These are phyloP conservation scores for Hypomecis punctinalis DNA, from an alignment of 2,888 invertebrate species.

Conservation along the genomic window DNA sequence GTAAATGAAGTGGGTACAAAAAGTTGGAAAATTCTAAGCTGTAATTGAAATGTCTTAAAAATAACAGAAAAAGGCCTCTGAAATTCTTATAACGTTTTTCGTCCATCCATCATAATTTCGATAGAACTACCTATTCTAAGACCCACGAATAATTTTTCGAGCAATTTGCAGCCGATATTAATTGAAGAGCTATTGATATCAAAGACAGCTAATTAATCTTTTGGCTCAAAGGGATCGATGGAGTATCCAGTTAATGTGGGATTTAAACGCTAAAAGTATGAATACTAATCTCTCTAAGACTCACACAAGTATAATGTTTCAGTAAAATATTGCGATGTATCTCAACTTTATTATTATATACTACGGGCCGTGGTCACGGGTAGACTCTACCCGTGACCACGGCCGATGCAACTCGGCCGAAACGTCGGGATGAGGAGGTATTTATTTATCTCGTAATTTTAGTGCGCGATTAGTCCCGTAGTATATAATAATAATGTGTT, in stretches of 20 bases:
- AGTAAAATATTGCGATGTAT: not conserved
- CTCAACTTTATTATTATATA: too few species aligned
- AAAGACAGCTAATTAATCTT: constrained; percentile 25
- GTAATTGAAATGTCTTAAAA: not conserved
- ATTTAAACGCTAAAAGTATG: not conserved
- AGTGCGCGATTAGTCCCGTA: too few species aligned
- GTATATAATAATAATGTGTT: too few species aligned
- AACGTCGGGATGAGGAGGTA: too few species aligned
- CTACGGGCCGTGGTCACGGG: too few species aligned
- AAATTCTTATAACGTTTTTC: constrained; percentile 1
- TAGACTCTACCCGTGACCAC: too few species aligned
- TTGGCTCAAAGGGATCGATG: constrained; percentile 5
- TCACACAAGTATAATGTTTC: too few species aligned
- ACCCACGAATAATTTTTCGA: constrained; percentile 11
- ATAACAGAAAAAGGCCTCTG: not conserved
- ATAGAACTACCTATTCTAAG: constrained; percentile 1
- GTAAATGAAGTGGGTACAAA: too few species aligned
- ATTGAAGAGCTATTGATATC: constrained; percentile 22
- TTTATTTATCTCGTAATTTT: too few species aligned
- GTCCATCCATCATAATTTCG: constrained; percentile 16
- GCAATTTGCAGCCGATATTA: constrained; percentile 19
- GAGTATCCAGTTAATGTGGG: not conserved
- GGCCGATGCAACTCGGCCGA: too few species aligned
- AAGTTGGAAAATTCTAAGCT: too few species aligned
- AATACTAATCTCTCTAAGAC: not conserved